A percentile compares a stretch with the other conserved stretches of the same genome.
Conservation (phyloP, 2,888 invertebrate species). For the Microctonus hyperodae region DNA sequence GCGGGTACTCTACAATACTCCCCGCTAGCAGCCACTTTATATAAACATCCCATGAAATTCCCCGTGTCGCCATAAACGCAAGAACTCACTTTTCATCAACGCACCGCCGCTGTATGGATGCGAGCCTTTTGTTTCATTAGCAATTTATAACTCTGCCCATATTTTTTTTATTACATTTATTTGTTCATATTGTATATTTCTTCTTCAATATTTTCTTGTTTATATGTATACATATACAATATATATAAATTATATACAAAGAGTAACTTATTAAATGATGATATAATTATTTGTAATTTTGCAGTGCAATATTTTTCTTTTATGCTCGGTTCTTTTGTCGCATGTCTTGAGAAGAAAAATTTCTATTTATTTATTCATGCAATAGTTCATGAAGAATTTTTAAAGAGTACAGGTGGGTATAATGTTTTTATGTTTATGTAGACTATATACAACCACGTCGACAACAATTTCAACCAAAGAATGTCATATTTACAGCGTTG, state of each 20-base stretch:
- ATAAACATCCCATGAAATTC: constrained; percentile 31
- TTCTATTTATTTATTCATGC: too few relatives aligned
- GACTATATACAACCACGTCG: background rate
- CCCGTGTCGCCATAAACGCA: constrained; percentile 25
- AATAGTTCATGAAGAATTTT: background rate
- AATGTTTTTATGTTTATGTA: background rate
- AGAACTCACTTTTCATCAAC: constrained; percentile 20
- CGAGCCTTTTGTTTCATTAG: background rate
- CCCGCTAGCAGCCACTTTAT: constrained; percentile 22
- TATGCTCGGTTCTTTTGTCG: too few relatives aligned
- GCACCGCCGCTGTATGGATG: background rate
- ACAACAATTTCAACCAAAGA: constrained; percentile 6
- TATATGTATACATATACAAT: background rate
- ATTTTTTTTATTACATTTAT: background rate
- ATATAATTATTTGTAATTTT: too few relatives aligned
- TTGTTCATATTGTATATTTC: background rate
- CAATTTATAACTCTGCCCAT: background rate
- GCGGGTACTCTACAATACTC: background rate
- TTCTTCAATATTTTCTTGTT: background rate
- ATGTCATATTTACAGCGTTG: constrained; percentile 23
- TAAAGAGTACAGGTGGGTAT: background rate
- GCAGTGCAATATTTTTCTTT: too few relatives aligned
- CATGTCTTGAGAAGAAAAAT: too few relatives aligned
- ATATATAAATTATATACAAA: too few relatives aligned
- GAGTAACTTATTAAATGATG: too few relatives aligned